phyloP scores from a whole-genome alignment of 2,797 vertebrate species.

The Chaetodon trifasciatus region DNA sequence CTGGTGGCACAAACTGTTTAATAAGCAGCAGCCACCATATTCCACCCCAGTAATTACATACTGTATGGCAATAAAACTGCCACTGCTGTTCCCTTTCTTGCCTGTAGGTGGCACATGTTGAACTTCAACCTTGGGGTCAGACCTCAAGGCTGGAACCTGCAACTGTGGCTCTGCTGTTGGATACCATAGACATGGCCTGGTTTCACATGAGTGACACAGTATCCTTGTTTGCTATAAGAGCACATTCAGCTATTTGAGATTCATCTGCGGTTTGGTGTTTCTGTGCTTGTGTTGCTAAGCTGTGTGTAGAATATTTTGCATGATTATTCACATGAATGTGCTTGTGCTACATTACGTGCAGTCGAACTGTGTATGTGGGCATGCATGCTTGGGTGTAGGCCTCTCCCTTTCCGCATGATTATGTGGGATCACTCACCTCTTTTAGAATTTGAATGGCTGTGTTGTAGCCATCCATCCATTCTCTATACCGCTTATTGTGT shows the following conservation, averaged over 20 bases:
- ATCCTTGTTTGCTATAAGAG: conserved; percentile 16
- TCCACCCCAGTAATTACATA: too few relatives aligned
- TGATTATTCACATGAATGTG: background rate
- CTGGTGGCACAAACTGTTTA: background rate
- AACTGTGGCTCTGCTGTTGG: background rate
- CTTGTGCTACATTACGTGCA: background rate
- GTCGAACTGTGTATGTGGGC: background rate
- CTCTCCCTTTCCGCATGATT: background rate
- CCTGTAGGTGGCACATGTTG: background rate
- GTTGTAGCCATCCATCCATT: conserved; percentile 7
- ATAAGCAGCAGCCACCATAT: background rate
- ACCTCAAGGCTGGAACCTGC: background rate
- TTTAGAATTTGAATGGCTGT: conserved; percentile 7
- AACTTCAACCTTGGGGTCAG: conserved; percentile 3
- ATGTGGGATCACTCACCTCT: conserved; percentile 1
- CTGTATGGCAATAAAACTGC: background rate
- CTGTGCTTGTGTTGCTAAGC: background rate
- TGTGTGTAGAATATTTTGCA: background rate
- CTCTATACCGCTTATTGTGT: conserved; percentile 7
- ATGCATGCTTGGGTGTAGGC: background rate
- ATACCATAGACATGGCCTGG: background rate
- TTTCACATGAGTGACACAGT: background rate
- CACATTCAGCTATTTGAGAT: conserved; percentile 44
- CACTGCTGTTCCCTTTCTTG: background rate
- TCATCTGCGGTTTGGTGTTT: background rate